Evolutionary conservation across 2,888 invertebrate genomes (phyloP).

Genomic region (Eurois occulta): DNA sequence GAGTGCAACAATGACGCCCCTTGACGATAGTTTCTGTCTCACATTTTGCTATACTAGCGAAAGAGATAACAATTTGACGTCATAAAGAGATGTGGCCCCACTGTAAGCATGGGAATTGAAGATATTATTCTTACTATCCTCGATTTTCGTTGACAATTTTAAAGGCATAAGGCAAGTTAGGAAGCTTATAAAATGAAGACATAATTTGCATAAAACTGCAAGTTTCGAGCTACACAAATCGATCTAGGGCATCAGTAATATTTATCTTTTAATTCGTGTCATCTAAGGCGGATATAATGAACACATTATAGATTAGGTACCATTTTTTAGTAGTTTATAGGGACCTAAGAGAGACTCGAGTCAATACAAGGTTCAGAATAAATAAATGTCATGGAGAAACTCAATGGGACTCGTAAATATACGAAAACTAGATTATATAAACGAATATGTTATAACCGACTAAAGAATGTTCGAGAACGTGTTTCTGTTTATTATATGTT

Average conservation of each 20-base stretch:
- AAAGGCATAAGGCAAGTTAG: constrained; percentile 14
- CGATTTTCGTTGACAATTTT: constrained; percentile 32
- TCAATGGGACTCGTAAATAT: constrained; percentile 39
- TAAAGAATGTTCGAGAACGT: constrained; percentile 8
- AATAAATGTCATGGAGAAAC: constrained; percentile 66
- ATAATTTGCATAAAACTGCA: constrained; percentile 14
- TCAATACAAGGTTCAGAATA: constrained; percentile 36
- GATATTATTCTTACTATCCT: constrained; percentile 27
- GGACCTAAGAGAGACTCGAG: constrained; percentile 49
- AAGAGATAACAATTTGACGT: constrained; percentile 46
- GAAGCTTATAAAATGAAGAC: constrained; percentile 39
- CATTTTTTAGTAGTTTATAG: constrained; percentile 19
- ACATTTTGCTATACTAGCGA: constrained; percentile 40
- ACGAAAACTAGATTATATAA: constrained; percentile 28
- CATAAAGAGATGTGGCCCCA: constrained; percentile 55
- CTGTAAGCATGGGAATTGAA: constrained; percentile 42
- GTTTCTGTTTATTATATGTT: constrained; percentile 10
- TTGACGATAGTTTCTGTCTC: constrained; percentile 40
- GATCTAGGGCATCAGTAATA: constrained; percentile 18
- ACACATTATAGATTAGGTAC: constrained; percentile 52
- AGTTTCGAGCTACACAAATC: constrained; percentile 34
- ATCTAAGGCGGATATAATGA: constrained; percentile 52
- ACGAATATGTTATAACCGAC: background rate
- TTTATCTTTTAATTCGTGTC: constrained; percentile 36
- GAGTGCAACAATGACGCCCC: constrained; percentile 58